Evolutionary conservation across 2,797 vertebrate genomes (phyloP).

Genomic region (Rhynchonycteris naso): DNA sequence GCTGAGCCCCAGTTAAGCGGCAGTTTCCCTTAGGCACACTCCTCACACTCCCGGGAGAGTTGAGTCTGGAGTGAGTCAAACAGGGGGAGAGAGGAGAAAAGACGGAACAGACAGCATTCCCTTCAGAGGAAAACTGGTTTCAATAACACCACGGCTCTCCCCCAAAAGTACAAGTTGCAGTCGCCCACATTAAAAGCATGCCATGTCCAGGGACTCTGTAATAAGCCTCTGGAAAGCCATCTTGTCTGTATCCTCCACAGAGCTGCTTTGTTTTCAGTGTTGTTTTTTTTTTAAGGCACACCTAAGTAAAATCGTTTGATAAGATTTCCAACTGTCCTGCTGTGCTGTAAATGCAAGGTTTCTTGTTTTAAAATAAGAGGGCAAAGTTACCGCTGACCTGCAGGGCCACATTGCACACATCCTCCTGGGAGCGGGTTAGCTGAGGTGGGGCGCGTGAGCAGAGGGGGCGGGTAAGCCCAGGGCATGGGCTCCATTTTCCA

Average conservation of each 20-base stretch:
- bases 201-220: background rate
- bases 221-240: background rate
- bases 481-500: background rate
- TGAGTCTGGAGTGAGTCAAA: background rate
- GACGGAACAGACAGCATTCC: background rate
- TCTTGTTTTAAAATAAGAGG: slow-evolving; percentile 3
- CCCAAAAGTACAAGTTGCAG: background rate
- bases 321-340: background rate
- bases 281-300: background rate
- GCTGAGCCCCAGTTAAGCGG: background rate
- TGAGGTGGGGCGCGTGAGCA: background rate
- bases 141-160: background rate
- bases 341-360: background rate
- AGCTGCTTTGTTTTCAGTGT: background rate
- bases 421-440: background rate
- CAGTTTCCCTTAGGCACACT: background rate
- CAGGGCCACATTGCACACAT: background rate
- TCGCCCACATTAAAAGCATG: background rate
- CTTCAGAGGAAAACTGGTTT: background rate
- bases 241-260: background rate
- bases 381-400: background rate
- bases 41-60: too few relatives aligned
- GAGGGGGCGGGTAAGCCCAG: background rate
- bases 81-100: background rate
- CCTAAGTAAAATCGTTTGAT: background rate